Evolutionary conservation across 2,888 invertebrate species (phyloP).

Genomic region (Dromius quadrimaculatus): DNA sequence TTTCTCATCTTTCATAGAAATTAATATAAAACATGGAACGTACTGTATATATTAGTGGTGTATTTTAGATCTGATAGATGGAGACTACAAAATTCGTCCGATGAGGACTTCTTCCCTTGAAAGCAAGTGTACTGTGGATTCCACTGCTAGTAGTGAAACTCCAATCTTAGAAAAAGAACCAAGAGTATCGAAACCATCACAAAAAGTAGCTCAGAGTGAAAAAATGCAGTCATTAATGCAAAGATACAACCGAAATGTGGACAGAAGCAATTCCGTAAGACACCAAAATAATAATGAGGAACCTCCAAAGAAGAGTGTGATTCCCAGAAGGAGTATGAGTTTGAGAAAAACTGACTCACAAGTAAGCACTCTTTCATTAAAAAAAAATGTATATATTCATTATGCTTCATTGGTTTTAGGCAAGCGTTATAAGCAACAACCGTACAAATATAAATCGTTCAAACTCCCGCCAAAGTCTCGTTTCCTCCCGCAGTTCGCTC

Average conservation of each 20-base stretch:
- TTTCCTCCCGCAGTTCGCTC: slow-evolving; percentile 86
- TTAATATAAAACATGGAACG: too few relatives aligned
- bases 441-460: slow-evolving; percentile 78
- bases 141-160: slow-evolving; percentile 65
- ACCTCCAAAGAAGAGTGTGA: slow-evolving; percentile 61
- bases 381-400: slow-evolving; percentile 38
- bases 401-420: slow-evolving; percentile 1
- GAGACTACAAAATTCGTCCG: slow-evolving; percentile 56
- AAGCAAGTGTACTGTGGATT: slow-evolving; percentile 68
- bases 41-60: too few relatives aligned
- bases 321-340: slow-evolving; percentile 64
- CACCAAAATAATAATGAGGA: slow-evolving; percentile 57
- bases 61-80: slow-evolving; percentile 41
- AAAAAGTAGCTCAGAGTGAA: slow-evolving; percentile 31
- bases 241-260: slow-evolving; percentile 59
- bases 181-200: background rate
- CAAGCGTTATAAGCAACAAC: slow-evolving; percentile 53
- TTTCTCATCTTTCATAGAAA: too few relatives aligned
- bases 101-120: slow-evolving; percentile 61
- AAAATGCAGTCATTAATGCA: slow-evolving; percentile 59
- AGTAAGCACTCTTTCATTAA: slow-evolving; percentile 55
- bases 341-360: slow-evolving; percentile 64
- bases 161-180: slow-evolving; percentile 59
- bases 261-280: slow-evolving; percentile 59
- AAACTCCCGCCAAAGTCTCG: slow-evolving; percentile 81